A percentile compares a stretch with the other conserved stretches of the same genome.
Evolutionary conservation across 2,797 vertebrate genomes (phyloP).

Genomic region (Hirundo rustica): DNA sequence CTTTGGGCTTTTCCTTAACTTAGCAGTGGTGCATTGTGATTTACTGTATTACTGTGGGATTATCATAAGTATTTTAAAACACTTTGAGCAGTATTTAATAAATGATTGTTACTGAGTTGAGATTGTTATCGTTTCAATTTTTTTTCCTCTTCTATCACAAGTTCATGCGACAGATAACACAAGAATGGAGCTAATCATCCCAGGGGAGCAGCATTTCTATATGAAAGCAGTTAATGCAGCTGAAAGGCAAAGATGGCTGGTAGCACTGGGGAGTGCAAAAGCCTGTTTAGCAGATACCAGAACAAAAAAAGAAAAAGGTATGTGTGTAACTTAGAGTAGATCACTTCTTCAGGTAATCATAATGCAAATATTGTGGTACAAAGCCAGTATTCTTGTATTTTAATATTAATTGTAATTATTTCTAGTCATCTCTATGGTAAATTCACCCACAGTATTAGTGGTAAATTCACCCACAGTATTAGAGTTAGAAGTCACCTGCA

Average conservation of each 20-base stretch:
- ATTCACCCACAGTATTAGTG: not conserved
- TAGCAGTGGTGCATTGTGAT: not conserved
- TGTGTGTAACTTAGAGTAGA: not conserved
- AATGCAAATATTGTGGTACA: not conserved
- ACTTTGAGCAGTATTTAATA: not conserved
- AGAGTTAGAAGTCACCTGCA: not conserved
- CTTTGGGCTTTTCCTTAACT: not conserved
- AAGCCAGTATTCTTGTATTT: not conserved
- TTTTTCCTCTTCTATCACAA: conserved; percentile 55
- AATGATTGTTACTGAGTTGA: not conserved
- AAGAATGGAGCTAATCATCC: conserved; percentile 93
- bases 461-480: not conserved
- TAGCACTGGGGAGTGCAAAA: conserved; percentile 94
- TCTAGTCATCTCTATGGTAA: not conserved
- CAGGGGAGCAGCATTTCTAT: conserved; percentile 97
- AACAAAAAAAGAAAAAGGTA: conserved; percentile 92
- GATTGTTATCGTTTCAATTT: not conserved
- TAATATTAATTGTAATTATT: not conserved
- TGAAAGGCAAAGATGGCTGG: conserved; percentile 94
- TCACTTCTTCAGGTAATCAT: not conserved
- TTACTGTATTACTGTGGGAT: not conserved
- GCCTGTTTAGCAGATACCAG: conserved; percentile 90
- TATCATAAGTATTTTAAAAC: not conserved
- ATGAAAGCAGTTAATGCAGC: conserved; percentile 94
- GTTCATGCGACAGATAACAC: conserved; percentile 91